Evolutionary conservation across 1,140 invertebrate genomes (phyloP).

Genomic region (Anastatus disparis): DNA sequence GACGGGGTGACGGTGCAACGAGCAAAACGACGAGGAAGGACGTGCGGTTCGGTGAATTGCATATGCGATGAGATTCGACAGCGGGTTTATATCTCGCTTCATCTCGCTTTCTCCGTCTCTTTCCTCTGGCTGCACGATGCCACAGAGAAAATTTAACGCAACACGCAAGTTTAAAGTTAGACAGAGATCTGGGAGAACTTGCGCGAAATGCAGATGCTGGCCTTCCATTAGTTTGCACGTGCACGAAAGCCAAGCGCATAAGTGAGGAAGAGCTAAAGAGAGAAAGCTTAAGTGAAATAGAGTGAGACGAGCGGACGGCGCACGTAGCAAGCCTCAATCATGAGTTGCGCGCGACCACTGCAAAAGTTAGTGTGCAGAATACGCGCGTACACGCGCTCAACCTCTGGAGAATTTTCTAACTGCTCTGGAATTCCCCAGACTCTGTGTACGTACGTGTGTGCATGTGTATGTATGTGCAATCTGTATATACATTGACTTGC

Average conservation of each 20-base stretch:
- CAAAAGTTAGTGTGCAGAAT: slow-evolving; percentile 11
- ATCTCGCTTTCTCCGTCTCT: too few relatives aligned
- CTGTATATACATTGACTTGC: too few relatives aligned
- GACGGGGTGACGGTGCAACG: neutral
- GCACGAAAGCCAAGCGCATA: too few relatives aligned
- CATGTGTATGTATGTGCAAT: too few relatives aligned
- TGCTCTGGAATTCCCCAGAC: neutral
- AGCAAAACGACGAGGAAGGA: too few relatives aligned
- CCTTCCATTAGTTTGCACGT: neutral
- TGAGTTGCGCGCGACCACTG: neutral
- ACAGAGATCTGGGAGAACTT: neutral
- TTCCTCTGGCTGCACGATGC: neutral
- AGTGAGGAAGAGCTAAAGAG: too few relatives aligned
- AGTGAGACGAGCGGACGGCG: neutral
- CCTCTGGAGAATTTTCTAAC: neutral
- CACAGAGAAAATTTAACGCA: neutral
- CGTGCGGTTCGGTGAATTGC: neutral
- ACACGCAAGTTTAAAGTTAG: neutral
- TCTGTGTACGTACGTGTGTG: neutral
- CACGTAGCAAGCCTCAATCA: slow-evolving; percentile 14
- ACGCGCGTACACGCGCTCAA: neutral
- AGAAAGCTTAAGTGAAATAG: slow-evolving; percentile 12
- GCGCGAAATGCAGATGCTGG: slow-evolving; percentile 9
- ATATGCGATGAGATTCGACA: neutral
- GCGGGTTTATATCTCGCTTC: too few relatives aligned